These are phyloP conservation scores for Plusia festucae DNA, from an alignment of 2,888 invertebrate genomes.

Conservation along the genomic window DNA sequence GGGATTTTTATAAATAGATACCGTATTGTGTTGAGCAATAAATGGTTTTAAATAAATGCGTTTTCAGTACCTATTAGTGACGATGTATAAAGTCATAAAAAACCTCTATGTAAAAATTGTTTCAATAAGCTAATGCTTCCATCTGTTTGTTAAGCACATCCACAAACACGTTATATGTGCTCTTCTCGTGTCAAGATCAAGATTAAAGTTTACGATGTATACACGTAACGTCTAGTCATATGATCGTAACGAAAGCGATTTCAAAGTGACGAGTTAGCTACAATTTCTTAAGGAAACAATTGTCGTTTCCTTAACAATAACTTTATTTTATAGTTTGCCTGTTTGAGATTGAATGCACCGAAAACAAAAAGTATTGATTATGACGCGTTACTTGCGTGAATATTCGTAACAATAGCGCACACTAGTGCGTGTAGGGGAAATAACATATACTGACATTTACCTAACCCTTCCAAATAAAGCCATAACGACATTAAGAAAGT, in stretches of 20 bases:
- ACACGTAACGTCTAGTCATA: constrained; percentile 18
- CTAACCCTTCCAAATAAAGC: constrained; percentile 28
- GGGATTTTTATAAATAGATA: too few species aligned
- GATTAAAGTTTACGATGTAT: not conserved
- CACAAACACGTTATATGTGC: not conserved
- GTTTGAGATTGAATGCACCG: constrained; percentile 25
- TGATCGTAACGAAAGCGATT: constrained; percentile 14
- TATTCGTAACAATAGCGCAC: constrained; percentile 14
- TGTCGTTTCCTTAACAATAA: constrained; percentile 18
- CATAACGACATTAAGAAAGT: constrained; percentile 29
- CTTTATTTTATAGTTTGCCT: constrained; percentile 33
- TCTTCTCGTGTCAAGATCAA: constrained; percentile 1
- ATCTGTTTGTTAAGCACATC: not conserved
- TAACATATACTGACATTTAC: constrained; percentile 32
- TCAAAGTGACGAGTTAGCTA: constrained; percentile 3
- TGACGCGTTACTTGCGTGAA: constrained; percentile 26
- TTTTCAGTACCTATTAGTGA: too few species aligned
- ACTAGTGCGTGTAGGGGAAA: constrained; percentile 19
- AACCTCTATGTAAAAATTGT: not conserved
- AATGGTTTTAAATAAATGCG: too few species aligned
- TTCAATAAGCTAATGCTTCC: constrained; percentile 1
- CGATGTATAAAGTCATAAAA: not conserved
- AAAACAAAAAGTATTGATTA: constrained; percentile 35
- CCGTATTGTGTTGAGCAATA: too few species aligned
- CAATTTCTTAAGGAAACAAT: constrained; percentile 28